Percentiles rank a stretch among this genome's conserved stretches.
These are phyloP conservation scores for Nymphalis io DNA, from an alignment of 1,140 invertebrate genomes.

Conservation along the genomic window DNA sequence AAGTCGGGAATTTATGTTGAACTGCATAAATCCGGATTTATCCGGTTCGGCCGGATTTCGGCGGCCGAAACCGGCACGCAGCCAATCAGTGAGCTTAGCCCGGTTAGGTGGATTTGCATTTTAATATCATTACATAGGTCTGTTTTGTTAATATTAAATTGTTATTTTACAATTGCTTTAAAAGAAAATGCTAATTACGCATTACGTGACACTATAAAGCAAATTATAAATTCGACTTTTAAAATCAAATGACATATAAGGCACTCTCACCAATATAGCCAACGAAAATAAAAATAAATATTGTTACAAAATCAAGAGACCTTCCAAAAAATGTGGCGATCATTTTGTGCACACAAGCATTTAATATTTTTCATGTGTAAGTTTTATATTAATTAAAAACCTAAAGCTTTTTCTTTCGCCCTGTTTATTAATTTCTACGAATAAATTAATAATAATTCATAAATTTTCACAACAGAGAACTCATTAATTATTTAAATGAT, in stretches of 20 bases:
- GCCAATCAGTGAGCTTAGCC: constrained; percentile 32
- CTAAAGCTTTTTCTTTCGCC: too few relatives aligned
- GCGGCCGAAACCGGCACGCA: constrained; percentile 35
- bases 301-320: too few relatives aligned
- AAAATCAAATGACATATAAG: too few relatives aligned
- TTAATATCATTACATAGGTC: constrained; percentile 21
- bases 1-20: constrained; percentile 44
- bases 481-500: constrained; percentile 8
- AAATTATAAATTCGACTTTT: too few relatives aligned
- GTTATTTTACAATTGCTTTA: constrained; percentile 8
- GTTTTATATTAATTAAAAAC: too few relatives aligned
- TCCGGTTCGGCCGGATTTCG: constrained; percentile 46
- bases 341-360: too few relatives aligned
- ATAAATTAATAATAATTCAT: constrained; percentile 2
- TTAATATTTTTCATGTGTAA: too few relatives aligned
- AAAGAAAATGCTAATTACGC: neutral
- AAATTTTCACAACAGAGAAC: neutral
- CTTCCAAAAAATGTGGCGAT: too few relatives aligned
- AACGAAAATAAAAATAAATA: too few relatives aligned
- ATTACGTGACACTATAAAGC: neutral
- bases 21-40: constrained; percentile 57
- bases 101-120: constrained; percentile 33
- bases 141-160: constrained; percentile 17
- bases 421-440: neutral
- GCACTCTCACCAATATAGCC: too few relatives aligned